Base-by-base conservation (phyloP, 2,113 vertebrate genomes). In the Pygoscelis antarcticus region DNA sequence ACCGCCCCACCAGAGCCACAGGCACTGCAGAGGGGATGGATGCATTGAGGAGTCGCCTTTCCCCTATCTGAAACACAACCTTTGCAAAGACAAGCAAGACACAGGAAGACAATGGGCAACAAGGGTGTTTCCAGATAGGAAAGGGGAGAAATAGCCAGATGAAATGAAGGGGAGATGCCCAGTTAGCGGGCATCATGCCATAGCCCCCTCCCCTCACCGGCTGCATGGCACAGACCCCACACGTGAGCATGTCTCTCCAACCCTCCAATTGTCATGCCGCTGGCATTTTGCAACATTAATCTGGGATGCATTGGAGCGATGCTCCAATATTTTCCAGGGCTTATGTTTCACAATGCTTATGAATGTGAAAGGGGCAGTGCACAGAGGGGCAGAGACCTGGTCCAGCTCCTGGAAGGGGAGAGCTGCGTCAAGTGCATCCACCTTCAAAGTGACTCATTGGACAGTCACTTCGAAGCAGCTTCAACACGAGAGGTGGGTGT, bases 141-240 rank as follows among this genome's bases (percentile, higher is more conserved):
- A 90, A 78, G 30, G 4, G 22, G 15, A 95, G 34, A 94, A 83
- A 62, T 1, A 70, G 9, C 16, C 25, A 65, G 38, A 27, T 16
- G 22, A 74, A 69, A 71, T 17, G 17, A n/a, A 87, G 49, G 16
- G 27, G 20, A 82, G 66, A 47, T 46, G 6, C 17, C 29, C 55
- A 20, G 42, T 11, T 32, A 47, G n/a, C 23, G 57, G 57, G n/a
- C 2, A 1, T 16, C 58, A 11, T 3, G 34, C 36, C 38, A 52
- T 66, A 86, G 21, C 30, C 32, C 47, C 10, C 25, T 44, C 16
- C 44, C 76, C 30, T 87, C 32, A 26, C n/a, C 2, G 8, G 23
- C 44, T 36, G 20, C 2, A 1, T 1, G 2, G 58, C 79, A 64
- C 19, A 77, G 72, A 78, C 17, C 21, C 8, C 0, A 1, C 49